Evolutionary conservation across 1,140 invertebrate species (phyloP).

Genomic region (Zaprionus kolodkinae): DNA sequence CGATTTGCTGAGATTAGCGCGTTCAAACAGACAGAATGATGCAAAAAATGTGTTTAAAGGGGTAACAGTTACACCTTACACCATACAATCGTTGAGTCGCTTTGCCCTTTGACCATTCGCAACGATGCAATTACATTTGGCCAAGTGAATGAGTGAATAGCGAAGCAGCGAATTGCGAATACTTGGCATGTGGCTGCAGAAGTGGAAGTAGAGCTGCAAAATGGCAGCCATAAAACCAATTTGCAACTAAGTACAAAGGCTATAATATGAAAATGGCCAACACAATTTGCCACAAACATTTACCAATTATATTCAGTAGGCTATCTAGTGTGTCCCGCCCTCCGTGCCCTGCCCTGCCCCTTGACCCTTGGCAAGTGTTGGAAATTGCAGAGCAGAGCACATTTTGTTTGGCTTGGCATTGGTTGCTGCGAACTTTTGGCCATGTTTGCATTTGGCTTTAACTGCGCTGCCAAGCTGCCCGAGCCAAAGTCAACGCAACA

Average conservation of each 20-base stretch:
- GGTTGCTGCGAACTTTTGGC: slow-evolving; percentile 35
- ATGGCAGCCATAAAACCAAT: slow-evolving; percentile 64
- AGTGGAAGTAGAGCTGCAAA: slow-evolving; percentile 26
- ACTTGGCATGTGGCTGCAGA: slow-evolving; percentile 8
- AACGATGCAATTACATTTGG: background rate
- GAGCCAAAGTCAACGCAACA: slow-evolving; percentile 14
- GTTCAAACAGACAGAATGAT: background rate
- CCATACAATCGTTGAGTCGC: too few species aligned
- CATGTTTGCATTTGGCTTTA: slow-evolving; percentile 46
- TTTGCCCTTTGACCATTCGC: background rate
- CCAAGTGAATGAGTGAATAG: background rate
- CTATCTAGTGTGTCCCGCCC: background rate
- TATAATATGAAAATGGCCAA: slow-evolving; percentile 63
- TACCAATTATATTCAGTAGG: slow-evolving; percentile 67
- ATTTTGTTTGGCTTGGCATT: slow-evolving; percentile 48
- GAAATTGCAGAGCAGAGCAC: slow-evolving; percentile 39
- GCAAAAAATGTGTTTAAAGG: too few species aligned
- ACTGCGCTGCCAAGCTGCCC: slow-evolving; percentile 24
- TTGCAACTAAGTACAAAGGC: slow-evolving; percentile 60
- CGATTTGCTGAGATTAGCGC: background rate
- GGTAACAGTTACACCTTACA: too few species aligned
- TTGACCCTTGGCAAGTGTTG: slow-evolving; percentile 1
- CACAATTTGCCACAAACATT: slow-evolving; percentile 68
- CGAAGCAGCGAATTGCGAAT: background rate
- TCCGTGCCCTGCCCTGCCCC: background rate